Evolutionary conservation across 2,113 vertebrate genomes (phyloP), one percentile per base, ranked within the genome.

Genomic region (Silurus asotus): DNA sequence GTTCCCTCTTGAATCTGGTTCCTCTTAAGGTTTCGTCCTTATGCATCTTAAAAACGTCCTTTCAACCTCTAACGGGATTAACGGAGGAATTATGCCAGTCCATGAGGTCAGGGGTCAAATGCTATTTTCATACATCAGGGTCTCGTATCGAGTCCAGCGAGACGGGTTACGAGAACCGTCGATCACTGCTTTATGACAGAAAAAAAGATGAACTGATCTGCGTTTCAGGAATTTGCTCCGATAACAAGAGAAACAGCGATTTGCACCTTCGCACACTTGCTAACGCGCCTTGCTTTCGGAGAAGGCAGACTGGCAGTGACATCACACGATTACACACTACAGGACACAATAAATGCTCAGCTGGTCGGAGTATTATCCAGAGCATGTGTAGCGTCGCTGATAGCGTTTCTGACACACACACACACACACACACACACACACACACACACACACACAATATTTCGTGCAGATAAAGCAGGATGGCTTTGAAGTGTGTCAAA

Each of bases 401-500:
- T 2, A 7, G 15, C 17, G 1, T 76, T 37, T 23, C 6, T 25
- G 58, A 59, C 37, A 37, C 37, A 37, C 37, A 37, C 37, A 37
- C 37, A 37, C 37, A 37, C 37, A 37, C 37, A 37, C 37, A 37
- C 37, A 37, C 37, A 37, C 37, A 37, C 37, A 37, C 37, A 37
- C 37, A 37, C 37, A 37, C 37, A 37, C 37, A 37, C 37, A 37
- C 81, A 78, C 84, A 61, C 65, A 83, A 70, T 48, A 84, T 79
- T 69, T 9, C 64, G 53, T 81, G 83, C 70, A 75, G 90, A 93
- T 87, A 93, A 91, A 89, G 91, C 85, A 85, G 83, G 87, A 93
- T 93, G 93, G 91, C 92, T 93, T 94, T 90, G 87, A 88, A 85
- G 89, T 94, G 92, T 93, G 87, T 84, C 53, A 88, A 89, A 89